Conservation (phyloP, 2,888 invertebrate species). For the Trissolcus japonicus region DNA sequence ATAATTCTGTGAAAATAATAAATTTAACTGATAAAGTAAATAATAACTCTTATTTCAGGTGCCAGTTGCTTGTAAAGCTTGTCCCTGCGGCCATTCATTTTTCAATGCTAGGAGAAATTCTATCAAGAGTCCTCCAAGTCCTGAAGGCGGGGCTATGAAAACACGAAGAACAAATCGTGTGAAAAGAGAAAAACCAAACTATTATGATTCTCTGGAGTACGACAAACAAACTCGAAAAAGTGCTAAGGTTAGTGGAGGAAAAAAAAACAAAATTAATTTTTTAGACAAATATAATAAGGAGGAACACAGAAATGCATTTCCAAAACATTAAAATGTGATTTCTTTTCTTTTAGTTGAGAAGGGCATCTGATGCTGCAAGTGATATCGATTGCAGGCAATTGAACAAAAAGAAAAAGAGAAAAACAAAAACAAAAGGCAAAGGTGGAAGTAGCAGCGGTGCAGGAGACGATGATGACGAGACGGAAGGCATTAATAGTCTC, state of each 20-base stretch:
- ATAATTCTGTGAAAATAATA: neutral
- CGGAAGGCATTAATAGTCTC: constrained; percentile 78
- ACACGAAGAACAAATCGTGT: constrained; percentile 84
- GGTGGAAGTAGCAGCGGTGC: constrained; percentile 76
- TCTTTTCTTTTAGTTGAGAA: constrained; percentile 64
- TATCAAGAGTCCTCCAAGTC: constrained; percentile 75
- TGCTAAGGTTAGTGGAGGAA: constrained; percentile 65
- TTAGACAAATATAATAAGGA: no score
- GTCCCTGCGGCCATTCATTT: constrained; percentile 89
- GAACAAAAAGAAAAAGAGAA: constrained; percentile 73
- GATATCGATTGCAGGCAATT: constrained; percentile 73
- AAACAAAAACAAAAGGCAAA: constrained; percentile 73
- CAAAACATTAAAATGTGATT: neutral
- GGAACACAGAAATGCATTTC: no score
- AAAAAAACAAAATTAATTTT: neutral
- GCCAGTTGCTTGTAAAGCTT: constrained; percentile 89
- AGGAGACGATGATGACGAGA: constrained; percentile 78
- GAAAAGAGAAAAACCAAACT: constrained; percentile 86
- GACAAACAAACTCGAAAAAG: constrained; percentile 86
- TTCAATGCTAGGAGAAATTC: constrained; percentile 81
- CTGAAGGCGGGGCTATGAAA: constrained; percentile 73
- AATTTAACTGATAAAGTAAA: neutral
- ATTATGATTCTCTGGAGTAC: constrained; percentile 88
- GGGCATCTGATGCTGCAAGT: constrained; percentile 70
- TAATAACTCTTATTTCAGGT: constrained; percentile 79